Evolutionary conservation across 2,797 vertebrate species (phyloP).

Genomic region (Falco cherrug): DNA sequence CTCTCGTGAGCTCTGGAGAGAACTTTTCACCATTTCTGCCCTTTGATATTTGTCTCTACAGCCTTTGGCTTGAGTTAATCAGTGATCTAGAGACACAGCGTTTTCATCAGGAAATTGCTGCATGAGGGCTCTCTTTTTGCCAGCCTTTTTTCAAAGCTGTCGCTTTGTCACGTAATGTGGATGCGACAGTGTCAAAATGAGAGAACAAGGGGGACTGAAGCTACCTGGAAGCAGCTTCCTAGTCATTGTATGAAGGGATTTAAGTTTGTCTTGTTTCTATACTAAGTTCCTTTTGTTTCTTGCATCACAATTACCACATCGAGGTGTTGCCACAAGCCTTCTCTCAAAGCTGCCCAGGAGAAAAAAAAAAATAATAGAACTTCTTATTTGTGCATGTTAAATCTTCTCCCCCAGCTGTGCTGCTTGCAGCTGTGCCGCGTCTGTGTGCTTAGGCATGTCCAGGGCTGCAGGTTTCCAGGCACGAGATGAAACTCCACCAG

Average conservation of each 20-base stretch:
- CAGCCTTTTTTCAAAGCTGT: background rate
- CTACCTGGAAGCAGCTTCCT: background rate
- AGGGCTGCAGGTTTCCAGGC: background rate
- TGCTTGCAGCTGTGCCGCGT: background rate
- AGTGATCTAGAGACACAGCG: accelerated
- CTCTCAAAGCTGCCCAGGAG: background rate
- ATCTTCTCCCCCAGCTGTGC: background rate
- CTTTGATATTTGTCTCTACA: background rate
- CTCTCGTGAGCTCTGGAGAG: background rate
- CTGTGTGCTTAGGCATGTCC: background rate
- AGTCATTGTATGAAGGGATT: background rate
- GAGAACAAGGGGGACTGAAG: background rate
- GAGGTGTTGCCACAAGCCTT: background rate
- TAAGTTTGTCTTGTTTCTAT: background rate
- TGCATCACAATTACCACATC: background rate
- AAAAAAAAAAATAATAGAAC: no score
- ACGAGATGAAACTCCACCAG: background rate
- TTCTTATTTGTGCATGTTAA: background rate
- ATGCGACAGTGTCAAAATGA: accelerated
- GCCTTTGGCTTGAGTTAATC: background rate
- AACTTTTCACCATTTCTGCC: background rate
- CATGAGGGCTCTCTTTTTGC: background rate
- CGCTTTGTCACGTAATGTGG: accelerated
- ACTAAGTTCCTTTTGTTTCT: background rate
- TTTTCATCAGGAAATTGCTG: background rate